Evolutionary conservation across 2,888 invertebrate genomes (phyloP), one percentile per base, ranked within the genome.

Genomic region (Pyrrhia umbra): DNA sequence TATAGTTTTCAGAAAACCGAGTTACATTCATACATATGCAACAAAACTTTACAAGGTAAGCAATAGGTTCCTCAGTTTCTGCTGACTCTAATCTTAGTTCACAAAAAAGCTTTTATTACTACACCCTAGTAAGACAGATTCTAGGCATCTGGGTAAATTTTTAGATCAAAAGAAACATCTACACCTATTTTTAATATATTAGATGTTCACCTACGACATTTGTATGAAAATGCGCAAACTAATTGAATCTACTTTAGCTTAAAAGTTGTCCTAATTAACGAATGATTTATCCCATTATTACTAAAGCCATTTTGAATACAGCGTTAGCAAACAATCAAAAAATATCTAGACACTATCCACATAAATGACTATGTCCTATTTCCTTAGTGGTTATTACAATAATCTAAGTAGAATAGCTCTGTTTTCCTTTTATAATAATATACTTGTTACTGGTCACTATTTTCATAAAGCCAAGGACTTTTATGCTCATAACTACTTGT

Each of bases 361-460:
- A 47, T 40, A 46, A 55, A 63, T 34, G 6, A 45, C 25, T 39
- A 5, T 45, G n/a, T 20, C 18, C 20, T 20, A 47, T 27, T 70
- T 37, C 18, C 16, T 52, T 47, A 0, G 10, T 18, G 34, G 42
- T 50, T 42, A 68, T 70, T 52, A 52, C 37, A 34, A 27, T 37
- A 42, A 18, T 8, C 42, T 2, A 20, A 42, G 34, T 25, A 70
- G 4, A 52, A 52, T 18, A 25, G 8, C 20, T 1, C 2, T 30
- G 6, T 51, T 62, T 66, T 70, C 46, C 63, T 46, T 62, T 46
- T 52, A 51, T 23, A 21, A 65, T 27, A 34, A 18, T 46, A 50
- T 34, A 25, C 61, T 34, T 25, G 23, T n/a, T 2, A 61, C 25
- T 21, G 37, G 23, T 51, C 13, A 13, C 18, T 10, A 18, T 51